phyloP scores from a whole-genome alignment of 2,888 invertebrate species.

The Cetonia aurata region DNA sequence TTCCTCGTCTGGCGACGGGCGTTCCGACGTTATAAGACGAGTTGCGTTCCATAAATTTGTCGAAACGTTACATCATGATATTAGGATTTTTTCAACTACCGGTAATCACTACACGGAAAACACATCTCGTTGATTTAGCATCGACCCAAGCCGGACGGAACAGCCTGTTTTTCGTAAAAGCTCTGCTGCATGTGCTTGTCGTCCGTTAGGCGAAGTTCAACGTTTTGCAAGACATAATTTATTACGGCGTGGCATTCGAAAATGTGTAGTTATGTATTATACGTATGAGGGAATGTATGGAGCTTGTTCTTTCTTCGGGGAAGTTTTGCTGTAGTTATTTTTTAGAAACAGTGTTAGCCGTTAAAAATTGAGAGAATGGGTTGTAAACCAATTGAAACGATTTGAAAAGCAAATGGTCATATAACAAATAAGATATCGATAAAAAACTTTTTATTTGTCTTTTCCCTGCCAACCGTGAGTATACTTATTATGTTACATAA shows the following conservation, averaged over 20 bases:
- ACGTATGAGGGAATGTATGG: too few species aligned
- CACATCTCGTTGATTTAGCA: slow-evolving; percentile 24
- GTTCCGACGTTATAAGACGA: slow-evolving; percentile 19
- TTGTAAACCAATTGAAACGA: too few species aligned
- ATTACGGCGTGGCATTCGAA: background rate
- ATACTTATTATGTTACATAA: too few species aligned
- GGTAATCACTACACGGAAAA: slow-evolving; percentile 42
- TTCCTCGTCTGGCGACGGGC: background rate
- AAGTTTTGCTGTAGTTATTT: too few species aligned
- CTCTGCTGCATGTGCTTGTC: background rate
- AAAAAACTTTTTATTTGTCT: too few species aligned
- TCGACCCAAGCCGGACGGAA: background rate
- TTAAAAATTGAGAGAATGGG: too few species aligned
- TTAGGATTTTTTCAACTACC: slow-evolving; percentile 42
- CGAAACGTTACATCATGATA: slow-evolving; percentile 41
- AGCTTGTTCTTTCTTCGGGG: too few species aligned
- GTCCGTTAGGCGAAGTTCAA: slow-evolving; percentile 21
- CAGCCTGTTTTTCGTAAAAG: slow-evolving; percentile 11
- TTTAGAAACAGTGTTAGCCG: too few species aligned
- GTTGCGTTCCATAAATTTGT: slow-evolving; percentile 43
- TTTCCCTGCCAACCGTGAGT: too few species aligned
- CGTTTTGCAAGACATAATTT: background rate
- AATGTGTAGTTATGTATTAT: background rate
- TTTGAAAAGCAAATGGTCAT: too few species aligned
- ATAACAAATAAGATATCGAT: too few species aligned